Conservation (phyloP, 2,888 invertebrate species). For the Campoplex capitator region DNA sequence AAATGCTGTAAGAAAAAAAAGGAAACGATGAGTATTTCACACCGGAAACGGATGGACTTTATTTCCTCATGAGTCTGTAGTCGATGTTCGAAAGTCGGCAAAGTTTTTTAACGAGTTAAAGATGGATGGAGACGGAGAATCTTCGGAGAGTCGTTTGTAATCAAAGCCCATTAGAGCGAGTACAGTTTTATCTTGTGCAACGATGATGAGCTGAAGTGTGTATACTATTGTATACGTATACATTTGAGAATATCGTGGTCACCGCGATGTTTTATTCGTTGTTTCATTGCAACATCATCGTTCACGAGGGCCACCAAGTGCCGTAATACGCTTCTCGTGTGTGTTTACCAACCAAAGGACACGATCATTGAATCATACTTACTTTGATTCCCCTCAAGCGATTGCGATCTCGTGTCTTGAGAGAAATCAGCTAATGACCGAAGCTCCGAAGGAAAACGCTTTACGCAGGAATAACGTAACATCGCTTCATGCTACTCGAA, state of each 20-base stretch:
- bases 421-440: slow-evolving; percentile 58
- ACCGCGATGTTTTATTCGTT: slow-evolving; percentile 29
- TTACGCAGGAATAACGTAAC: not conserved
- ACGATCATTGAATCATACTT: slow-evolving; percentile 61
- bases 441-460: slow-evolving; percentile 23
- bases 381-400: slow-evolving; percentile 48
- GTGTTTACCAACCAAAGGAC: slow-evolving; percentile 45
- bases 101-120: not conserved
- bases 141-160: slow-evolving; percentile 5
- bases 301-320: slow-evolving; percentile 42
- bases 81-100: not conserved
- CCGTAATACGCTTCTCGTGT: slow-evolving; percentile 45
- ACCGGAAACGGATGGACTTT: not conserved
- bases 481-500: not conserved
- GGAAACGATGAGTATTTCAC: not conserved
- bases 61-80: slow-evolving; percentile 1
- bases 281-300: slow-evolving; percentile 42
- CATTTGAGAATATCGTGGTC: not conserved
- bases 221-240: not conserved
- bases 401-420: slow-evolving; percentile 39
- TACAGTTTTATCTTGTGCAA: slow-evolving; percentile 33
- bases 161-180: slow-evolving; percentile 35
- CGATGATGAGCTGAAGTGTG: not conserved
- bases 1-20: not conserved
- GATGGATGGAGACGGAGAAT: not conserved